Percentiles rank a stretch among this genome's conserved stretches.
phyloP scores from a whole-genome alignment of 2,113 vertebrate species.

The Theristicus caerulescens region DNA sequence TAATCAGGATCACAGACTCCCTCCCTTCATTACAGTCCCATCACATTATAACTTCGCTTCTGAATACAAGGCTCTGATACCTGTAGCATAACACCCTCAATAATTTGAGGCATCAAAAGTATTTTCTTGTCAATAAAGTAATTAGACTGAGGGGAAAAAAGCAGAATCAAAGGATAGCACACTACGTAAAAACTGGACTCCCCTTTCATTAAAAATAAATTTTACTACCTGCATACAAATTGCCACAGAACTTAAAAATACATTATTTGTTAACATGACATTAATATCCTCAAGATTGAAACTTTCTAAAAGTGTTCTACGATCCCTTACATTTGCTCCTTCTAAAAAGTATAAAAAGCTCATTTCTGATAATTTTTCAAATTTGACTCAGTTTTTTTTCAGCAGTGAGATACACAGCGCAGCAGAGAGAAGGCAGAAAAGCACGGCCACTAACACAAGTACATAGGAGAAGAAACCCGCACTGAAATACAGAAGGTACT shows the following conservation, averaged over 20 bases:
- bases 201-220: not conserved
- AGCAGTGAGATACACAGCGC: not conserved
- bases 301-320: not conserved
- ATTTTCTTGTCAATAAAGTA: not conserved
- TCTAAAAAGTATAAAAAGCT: not conserved
- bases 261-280: not conserved
- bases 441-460: not conserved
- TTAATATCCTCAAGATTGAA: not conserved
- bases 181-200: not conserved
- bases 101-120: not conserved
- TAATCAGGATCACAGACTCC: not conserved
- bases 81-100: not conserved
- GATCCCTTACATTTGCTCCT: not conserved
- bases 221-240: not conserved
- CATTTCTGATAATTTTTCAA: not conserved
- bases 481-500: not conserved
- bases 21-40: not conserved
- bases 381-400: not conserved
- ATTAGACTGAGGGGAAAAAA: accelerated
- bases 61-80: not conserved
- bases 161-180: not conserved
- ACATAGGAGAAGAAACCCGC: not conserved
- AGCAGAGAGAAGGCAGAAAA: not conserved
- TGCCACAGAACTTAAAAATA: not conserved
- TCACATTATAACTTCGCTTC: not conserved